Percentiles rank a stretch among this genome's conserved stretches.
Conservation (phyloP, 2,888 invertebrate species). For the Clostera curtula region DNA sequence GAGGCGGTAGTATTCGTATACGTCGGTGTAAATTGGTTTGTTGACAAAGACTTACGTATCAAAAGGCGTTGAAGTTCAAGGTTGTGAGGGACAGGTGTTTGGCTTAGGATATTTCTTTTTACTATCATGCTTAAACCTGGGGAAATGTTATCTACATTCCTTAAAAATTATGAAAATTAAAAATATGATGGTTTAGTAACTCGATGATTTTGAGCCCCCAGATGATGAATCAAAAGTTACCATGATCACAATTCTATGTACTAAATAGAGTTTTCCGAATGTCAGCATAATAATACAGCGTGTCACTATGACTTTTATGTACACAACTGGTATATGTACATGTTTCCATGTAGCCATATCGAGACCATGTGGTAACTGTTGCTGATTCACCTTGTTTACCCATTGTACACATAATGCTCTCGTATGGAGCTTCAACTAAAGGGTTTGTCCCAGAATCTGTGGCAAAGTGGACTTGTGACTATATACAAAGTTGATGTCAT, state of each 20-base stretch:
- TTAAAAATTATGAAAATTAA: too few relatives aligned
- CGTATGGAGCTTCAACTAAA: constrained; percentile 24
- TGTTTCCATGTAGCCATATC: constrained; percentile 38
- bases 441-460: constrained; percentile 29
- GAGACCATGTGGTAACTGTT: constrained; percentile 37
- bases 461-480: constrained; percentile 15
- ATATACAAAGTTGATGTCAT: constrained; percentile 23
- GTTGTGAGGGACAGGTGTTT: constrained; percentile 29
- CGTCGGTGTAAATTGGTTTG: constrained; percentile 51
- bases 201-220: too few relatives aligned
- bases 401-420: constrained; percentile 22
- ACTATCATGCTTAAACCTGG: too few relatives aligned
- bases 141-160: too few relatives aligned
- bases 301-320: constrained; percentile 32
- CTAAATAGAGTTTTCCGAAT: too few relatives aligned
- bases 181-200: too few relatives aligned
- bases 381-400: constrained; percentile 56
- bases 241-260: too few relatives aligned
- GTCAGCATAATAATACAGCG: constrained; percentile 9
- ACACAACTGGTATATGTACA: constrained; percentile 43
- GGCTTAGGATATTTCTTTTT: constrained; percentile 27
- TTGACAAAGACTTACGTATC: constrained; percentile 63
- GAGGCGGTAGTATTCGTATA: constrained; percentile 36
- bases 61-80: constrained; percentile 58
- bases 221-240: too few relatives aligned